phyloP scores from a whole-genome alignment of 2,888 invertebrate genomes.

The Caenorhabditis sulstoni region DNA sequence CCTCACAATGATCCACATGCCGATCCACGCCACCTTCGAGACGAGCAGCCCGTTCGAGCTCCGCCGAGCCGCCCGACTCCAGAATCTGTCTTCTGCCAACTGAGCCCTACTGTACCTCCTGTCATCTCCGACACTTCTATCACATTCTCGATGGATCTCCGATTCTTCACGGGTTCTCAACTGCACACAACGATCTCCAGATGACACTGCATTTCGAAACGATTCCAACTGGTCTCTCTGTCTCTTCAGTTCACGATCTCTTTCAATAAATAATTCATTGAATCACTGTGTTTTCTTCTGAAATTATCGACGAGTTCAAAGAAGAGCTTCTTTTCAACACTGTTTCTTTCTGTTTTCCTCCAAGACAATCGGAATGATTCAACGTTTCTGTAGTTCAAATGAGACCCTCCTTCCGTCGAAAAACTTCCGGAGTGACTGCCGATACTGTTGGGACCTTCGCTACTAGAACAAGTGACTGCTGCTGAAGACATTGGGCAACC shows the following conservation, averaged over 20 bases:
- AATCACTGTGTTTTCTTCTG: not conserved
- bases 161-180: constrained; percentile 14
- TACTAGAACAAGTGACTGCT: too few relatives aligned
- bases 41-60: constrained; percentile 31
- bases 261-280: constrained; percentile 29
- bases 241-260: not conserved
- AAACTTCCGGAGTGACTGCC: too few relatives aligned
- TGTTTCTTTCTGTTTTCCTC: too few relatives aligned
- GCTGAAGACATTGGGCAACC: too few relatives aligned
- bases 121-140: not conserved
- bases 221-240: constrained; percentile 16
- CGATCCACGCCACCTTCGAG: constrained; percentile 39
- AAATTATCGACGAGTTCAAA: not conserved
- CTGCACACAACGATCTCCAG: constrained; percentile 2
- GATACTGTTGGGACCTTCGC: too few relatives aligned
- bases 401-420: too few relatives aligned
- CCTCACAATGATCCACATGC: constrained; percentile 48
- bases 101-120: constrained; percentile 4
- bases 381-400: too few relatives aligned
- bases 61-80: constrained; percentile 29
- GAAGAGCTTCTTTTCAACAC: too few relatives aligned
- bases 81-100: not conserved
- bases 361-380: too few relatives aligned
- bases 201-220: not conserved
- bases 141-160: constrained; percentile 16